A percentile compares a stretch with the other conserved stretches of the same genome.
Conservation (phyloP, 2,797 vertebrate species). For the Typhlichthys eigenmanni region DNA sequence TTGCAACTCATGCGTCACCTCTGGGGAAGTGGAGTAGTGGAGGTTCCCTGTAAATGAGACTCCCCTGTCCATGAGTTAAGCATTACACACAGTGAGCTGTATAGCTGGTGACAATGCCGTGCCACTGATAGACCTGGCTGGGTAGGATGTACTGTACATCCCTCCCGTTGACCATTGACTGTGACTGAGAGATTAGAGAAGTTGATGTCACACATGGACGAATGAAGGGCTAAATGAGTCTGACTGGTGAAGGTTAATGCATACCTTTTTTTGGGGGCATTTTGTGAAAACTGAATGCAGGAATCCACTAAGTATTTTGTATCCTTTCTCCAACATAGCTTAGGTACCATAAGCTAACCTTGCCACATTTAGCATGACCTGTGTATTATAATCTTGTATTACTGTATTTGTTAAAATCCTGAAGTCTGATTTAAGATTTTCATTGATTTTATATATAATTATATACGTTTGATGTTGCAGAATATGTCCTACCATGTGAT, state of each 20-base stretch:
- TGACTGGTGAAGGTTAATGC: constrained; percentile 47
- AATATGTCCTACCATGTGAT: neutral
- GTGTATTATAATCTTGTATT: constrained; percentile 25
- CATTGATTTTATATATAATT: constrained; percentile 1
- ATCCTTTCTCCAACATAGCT: constrained; percentile 43
- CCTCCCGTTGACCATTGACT: constrained; percentile 78
- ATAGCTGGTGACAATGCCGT: constrained; percentile 39
- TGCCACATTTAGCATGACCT: constrained; percentile 37
- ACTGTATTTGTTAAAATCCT: neutral
- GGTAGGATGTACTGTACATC: constrained; percentile 39
- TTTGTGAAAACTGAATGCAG: constrained; percentile 48
- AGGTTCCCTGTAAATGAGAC: constrained; percentile 45
- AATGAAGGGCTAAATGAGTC: constrained; percentile 42
- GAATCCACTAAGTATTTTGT: constrained; percentile 55
- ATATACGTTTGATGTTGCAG: constrained; percentile 18
- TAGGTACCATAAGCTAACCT: constrained; percentile 37
- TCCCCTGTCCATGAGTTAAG: constrained; percentile 66
- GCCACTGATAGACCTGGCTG: constrained; percentile 21
- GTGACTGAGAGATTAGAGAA: constrained; percentile 70
- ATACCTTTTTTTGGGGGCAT: constrained; percentile 55
- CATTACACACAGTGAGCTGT: constrained; percentile 52
- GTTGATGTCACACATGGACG: constrained; percentile 44
- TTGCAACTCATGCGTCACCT: constrained; percentile 39
- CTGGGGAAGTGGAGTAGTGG: constrained; percentile 20
- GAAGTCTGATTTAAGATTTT: neutral